Evolutionary conservation across 2,113 vertebrate species (phyloP).

Genomic region (Chlorodrepanis virens): DNA sequence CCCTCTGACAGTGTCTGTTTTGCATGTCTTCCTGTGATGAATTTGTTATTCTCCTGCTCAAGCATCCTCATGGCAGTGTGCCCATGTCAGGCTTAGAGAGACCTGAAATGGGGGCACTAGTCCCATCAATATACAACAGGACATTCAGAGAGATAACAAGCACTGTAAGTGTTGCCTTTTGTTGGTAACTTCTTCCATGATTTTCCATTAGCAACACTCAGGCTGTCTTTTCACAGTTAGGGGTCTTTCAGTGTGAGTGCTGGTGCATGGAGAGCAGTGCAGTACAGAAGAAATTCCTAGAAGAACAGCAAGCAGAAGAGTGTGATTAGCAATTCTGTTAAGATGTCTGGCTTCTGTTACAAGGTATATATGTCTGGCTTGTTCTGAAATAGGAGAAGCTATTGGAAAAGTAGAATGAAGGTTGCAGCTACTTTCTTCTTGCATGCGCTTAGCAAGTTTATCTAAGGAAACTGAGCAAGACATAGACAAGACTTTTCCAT

Average conservation of each 20-base stretch:
- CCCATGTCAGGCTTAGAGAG: neutral
- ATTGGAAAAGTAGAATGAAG: neutral
- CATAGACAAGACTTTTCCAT: neutral
- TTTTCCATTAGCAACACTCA: neutral
- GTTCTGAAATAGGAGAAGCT: neutral
- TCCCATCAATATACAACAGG: neutral
- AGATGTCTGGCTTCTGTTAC: neutral
- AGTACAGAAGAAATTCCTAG: neutral
- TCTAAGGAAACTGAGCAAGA: neutral
- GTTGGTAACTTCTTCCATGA: neutral
- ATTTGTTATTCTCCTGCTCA: neutral
- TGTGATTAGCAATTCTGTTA: neutral
- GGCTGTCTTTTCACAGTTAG: neutral
- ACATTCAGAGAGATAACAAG: neutral
- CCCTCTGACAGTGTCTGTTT: neutral
- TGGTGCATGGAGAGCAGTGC: neutral
- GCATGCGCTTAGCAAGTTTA: neutral
- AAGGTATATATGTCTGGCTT: neutral
- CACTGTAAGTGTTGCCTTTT: neutral
- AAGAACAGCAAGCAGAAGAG: neutral
- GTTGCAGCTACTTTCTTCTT: neutral
- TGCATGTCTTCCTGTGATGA: rapidly evolving
- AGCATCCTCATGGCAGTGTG: neutral
- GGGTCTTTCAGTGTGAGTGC: neutral
- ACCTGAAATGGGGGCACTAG: neutral